Base-by-base conservation (phyloP, 2,888 invertebrate genomes). In the Copidosoma aretas region DNA sequence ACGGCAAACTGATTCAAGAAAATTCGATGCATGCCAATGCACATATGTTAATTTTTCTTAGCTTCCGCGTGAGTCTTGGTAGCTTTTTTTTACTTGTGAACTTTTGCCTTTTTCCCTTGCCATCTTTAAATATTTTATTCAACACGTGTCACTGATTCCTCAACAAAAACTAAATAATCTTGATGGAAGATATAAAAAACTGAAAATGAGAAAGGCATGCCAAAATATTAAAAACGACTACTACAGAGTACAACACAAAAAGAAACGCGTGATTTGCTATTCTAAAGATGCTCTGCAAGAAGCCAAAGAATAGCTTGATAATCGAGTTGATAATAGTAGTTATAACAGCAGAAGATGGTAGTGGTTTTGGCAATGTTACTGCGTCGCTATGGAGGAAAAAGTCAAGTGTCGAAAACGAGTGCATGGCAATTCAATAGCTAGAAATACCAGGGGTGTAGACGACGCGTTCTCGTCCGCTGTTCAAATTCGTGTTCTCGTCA, bases 401-500 rank as follows among this genome's bases (percentile, higher is more conserved):
- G 60, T 19, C 19, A 25, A 22, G 32, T 52, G 32, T 59, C 22
- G 24, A 32, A 15, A n/a, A 25, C n/a, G 32, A 57, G 59, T 46
- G 46, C 24, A 21, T 54, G 59, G 21, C 32, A 64, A 70, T 69
- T 80, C 74, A 77, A 74, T 75, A 76, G 71, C 71, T 77, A 73
- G 77, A 77, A 77, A 80, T 82, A 82, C 82, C 82, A 70, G 82
- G 77, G 68, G 82, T 82, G 73, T 82, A 82, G 67, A 79, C 78
- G 72, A 80, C 76, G 73, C 79, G 82, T 39, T 82, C 80, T 59
- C 79, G 80, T 39, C 80, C 81, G 63, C 83, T 82, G 75, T 82
- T 83, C 69, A 93, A 87, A 78, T 90, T 90, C 49, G 91, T 91
- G 81, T 88, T 91, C 83, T 92, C 92, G 61, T 89, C 90, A 69